phyloP scores from a whole-genome alignment of 2,888 invertebrate species.

The Dyspetes luteomarginatus region DNA sequence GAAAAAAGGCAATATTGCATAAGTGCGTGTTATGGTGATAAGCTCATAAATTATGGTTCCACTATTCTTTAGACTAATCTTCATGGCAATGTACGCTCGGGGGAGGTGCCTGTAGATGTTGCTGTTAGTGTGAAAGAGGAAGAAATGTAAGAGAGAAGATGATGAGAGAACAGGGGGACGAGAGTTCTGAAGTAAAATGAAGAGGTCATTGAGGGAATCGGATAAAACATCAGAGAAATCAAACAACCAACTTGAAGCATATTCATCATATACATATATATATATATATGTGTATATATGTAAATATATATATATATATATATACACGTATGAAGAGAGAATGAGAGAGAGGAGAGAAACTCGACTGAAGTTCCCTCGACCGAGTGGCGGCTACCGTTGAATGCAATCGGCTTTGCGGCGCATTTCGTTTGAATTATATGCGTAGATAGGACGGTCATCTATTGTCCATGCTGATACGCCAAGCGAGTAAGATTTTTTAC shows the following conservation, averaged over 20 bases:
- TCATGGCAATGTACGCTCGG: neutral
- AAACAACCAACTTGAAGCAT: neutral
- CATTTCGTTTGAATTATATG: constrained; percentile 77
- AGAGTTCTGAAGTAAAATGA: constrained; percentile 61
- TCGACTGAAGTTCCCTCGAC: constrained; percentile 12
- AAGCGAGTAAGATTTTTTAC: constrained; percentile 66
- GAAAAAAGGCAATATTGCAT: neutral
- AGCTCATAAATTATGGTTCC: constrained; percentile 28
- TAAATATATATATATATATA: too few species aligned
- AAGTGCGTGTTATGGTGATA: neutral
- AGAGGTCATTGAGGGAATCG: constrained; percentile 68
- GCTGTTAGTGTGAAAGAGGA: neutral
- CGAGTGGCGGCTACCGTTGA: constrained; percentile 71
- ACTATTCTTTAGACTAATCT: constrained; percentile 32
- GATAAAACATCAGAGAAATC: neutral
- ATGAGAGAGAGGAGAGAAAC: constrained; percentile 9
- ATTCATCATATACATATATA: too few species aligned
- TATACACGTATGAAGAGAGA: constrained; percentile 17
- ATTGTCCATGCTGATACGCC: constrained; percentile 73
- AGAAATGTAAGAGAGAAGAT: too few species aligned
- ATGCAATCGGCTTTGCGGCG: constrained; percentile 72
- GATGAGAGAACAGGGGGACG: constrained; percentile 43
- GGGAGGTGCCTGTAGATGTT: neutral
- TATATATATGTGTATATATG: too few species aligned
- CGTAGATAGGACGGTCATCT: constrained; percentile 73